A percentile compares a stretch with the other conserved stretches of the same genome.
Evolutionary conservation across 2,888 invertebrate species (phyloP).

Genomic region (Chelonus formosanus): DNA sequence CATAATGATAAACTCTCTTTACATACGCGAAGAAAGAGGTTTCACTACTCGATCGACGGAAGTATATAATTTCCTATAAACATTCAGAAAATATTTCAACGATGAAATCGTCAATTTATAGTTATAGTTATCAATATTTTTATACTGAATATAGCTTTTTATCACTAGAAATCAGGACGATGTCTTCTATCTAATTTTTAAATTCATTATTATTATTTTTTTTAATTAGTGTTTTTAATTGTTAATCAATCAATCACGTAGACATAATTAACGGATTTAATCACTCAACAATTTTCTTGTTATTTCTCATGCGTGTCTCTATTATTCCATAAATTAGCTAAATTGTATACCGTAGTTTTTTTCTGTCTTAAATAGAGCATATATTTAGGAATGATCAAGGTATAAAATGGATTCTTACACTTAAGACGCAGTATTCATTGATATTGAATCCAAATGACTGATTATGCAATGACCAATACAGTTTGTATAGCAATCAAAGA

Average conservation of each 20-base stretch:
- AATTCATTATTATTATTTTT: too few relatives aligned
- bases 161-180: slow-evolving; percentile 22
- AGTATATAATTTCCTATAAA: slow-evolving; percentile 19
- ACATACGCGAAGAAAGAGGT: background rate
- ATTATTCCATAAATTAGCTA: background rate
- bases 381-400: background rate
- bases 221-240: slow-evolving; percentile 15
- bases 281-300: background rate
- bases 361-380: background rate
- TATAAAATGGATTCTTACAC: slow-evolving; percentile 4
- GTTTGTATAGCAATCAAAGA: slow-evolving; percentile 1
- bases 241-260: slow-evolving; percentile 8
- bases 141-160: background rate
- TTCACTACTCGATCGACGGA: slow-evolving; percentile 15
- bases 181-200: background rate
- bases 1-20: slow-evolving; percentile 21
- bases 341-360: background rate
- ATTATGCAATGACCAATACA: slow-evolving; percentile 5
- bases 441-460: slow-evolving; percentile 8
- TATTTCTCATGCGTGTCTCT: background rate
- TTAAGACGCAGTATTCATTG: background rate
- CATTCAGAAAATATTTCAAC: slow-evolving; percentile 10
- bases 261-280: slow-evolving; percentile 10
- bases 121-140: background rate
- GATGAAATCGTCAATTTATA: slow-evolving; percentile 14